These are phyloP conservation scores for Galerucella calmariensis DNA, from an alignment of 2,888 invertebrate genomes.

Conservation along the genomic window DNA sequence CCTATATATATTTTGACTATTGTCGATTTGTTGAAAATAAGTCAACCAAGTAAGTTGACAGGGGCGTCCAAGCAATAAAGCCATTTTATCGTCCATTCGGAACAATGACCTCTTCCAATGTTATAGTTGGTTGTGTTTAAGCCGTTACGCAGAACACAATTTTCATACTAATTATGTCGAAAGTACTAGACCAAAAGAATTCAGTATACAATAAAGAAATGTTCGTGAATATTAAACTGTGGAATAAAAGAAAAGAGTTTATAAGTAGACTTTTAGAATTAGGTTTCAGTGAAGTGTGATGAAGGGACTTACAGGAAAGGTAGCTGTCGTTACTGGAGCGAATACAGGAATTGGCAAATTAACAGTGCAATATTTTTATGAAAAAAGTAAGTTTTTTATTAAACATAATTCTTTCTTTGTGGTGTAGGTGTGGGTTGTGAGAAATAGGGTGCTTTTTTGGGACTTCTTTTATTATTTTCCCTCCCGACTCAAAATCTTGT, in stretches of 20 bases:
- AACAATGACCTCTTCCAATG: not conserved
- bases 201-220: not conserved
- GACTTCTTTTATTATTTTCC: no score
- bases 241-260: not conserved
- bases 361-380: conserved; percentile 60
- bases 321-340: conserved; percentile 51
- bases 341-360: conserved; percentile 54
- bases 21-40: no score
- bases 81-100: not conserved
- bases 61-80: not conserved
- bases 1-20: no score
- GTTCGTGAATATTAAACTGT: not conserved
- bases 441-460: no score
- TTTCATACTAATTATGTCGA: not conserved
- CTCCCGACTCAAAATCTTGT: no score
- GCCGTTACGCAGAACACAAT: not conserved
- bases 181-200: not conserved
- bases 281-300: not conserved
- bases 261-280: not conserved
- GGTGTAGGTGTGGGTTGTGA: no score
- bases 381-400: conserved; percentile 59
- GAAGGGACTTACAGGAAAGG: conserved; percentile 56
- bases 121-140: not conserved
- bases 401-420: no score
- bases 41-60: no score